Percentiles rank a stretch among this genome's conserved stretches.
Evolutionary conservation across 2,113 vertebrate genomes (phyloP).

Genomic region (Poicephalus meyeri): DNA sequence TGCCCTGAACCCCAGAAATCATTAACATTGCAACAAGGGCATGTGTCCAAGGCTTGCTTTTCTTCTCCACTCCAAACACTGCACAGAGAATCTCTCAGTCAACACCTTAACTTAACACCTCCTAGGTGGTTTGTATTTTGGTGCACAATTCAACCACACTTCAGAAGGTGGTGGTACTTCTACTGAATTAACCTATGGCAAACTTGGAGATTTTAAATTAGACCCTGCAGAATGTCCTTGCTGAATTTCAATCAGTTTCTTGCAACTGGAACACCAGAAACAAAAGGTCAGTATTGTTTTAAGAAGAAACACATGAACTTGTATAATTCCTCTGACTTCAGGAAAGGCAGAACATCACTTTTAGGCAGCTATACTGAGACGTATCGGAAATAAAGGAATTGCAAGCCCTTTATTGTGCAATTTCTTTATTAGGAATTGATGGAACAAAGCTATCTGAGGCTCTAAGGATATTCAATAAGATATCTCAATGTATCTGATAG

Average conservation of each 20-base stretch:
- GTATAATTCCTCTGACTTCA: not conserved
- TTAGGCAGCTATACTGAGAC: not conserved
- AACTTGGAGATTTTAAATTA: not conserved
- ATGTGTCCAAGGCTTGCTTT: not conserved
- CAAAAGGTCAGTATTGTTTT: not conserved
- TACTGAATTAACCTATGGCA: not conserved
- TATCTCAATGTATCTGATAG: not conserved
- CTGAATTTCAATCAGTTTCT: not conserved
- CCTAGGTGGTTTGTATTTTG: not conserved
- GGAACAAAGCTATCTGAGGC: not conserved
- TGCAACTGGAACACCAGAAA: not conserved
- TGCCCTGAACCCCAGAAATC: not conserved
- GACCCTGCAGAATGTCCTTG: not conserved
- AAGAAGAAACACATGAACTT: not conserved
- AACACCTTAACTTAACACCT: not conserved
- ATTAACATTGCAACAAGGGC: not conserved
- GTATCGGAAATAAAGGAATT: not conserved
- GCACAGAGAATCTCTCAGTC: not conserved
- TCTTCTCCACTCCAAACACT: not conserved
- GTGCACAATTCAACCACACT: not conserved
- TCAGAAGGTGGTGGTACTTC: not conserved
- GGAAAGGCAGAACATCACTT: not conserved
- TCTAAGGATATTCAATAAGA: not conserved
- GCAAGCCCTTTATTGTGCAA: not conserved
- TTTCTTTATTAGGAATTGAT: not conserved